phyloP scores from a whole-genome alignment of 2,888 invertebrate species.

The Dynastes grantii region DNA sequence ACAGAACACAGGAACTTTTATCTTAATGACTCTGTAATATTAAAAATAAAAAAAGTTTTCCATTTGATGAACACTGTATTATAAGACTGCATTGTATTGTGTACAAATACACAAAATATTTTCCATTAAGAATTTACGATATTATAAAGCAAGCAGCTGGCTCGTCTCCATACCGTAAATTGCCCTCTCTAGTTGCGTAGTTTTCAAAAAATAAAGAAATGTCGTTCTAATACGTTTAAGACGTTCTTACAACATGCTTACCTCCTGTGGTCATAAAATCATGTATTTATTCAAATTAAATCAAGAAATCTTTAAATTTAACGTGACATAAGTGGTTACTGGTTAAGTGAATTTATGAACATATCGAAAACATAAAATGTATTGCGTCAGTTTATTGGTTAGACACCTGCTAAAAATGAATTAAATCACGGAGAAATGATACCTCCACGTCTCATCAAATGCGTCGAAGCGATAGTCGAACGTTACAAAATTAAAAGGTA shows the following conservation, averaged over 20 bases:
- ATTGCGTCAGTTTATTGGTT: slow-evolving; percentile 23
- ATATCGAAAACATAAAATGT: slow-evolving; percentile 13
- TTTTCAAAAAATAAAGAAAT: too few relatives aligned
- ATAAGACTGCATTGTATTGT: too few relatives aligned
- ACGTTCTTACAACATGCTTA: neutral
- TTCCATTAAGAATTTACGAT: too few relatives aligned
- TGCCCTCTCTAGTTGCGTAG: too few relatives aligned
- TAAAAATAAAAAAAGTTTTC: too few relatives aligned
- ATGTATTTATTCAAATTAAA: slow-evolving; percentile 4
- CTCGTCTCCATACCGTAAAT: too few relatives aligned
- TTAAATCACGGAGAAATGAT: slow-evolving; percentile 35
- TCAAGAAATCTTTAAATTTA: slow-evolving; percentile 37
- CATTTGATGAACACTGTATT: too few relatives aligned
- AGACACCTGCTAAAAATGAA: slow-evolving; percentile 42
- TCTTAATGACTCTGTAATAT: too few relatives aligned
- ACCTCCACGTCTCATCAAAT: neutral
- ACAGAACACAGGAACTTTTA: too few relatives aligned
- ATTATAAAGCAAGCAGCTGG: too few relatives aligned
- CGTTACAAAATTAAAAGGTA: neutral
- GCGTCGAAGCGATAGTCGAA: slow-evolving; percentile 9
- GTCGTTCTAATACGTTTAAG: too few relatives aligned
- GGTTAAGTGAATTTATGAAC: slow-evolving; percentile 21
- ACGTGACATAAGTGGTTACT: slow-evolving; percentile 16
- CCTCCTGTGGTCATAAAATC: slow-evolving; percentile 1
- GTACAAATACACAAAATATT: too few relatives aligned